Conservation (phyloP, 2,113 vertebrate genomes). For the Saiga tatarica region DNA sequence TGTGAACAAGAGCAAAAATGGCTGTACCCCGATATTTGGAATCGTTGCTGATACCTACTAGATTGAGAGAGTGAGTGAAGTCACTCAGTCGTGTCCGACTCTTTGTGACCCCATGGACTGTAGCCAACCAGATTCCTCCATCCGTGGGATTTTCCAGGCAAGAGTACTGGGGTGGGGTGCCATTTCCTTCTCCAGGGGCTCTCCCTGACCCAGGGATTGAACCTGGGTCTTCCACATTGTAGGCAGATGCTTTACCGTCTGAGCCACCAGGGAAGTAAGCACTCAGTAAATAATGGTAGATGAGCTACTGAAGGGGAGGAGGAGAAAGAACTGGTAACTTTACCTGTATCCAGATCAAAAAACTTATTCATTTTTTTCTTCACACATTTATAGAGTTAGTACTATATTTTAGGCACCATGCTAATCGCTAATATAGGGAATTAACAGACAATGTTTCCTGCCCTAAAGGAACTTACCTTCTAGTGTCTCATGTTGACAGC, state of each 20-base stretch:
- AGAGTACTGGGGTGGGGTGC: neutral
- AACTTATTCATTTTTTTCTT: neutral
- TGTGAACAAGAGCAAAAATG: neutral
- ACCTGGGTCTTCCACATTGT: neutral
- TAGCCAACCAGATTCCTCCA: neutral
- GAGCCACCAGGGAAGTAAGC: neutral
- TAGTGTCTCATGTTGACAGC: neutral
- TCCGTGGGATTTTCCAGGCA: neutral
- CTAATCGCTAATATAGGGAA: neutral
- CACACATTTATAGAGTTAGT: neutral
- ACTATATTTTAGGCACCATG: neutral
- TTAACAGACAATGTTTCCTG: neutral
- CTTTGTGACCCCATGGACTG: neutral
- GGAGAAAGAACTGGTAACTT: neutral
- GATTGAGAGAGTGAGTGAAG: neutral
- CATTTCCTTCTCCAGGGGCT: neutral
- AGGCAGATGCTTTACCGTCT: neutral
- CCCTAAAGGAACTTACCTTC: neutral
- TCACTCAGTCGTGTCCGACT: accelerated
- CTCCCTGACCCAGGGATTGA: neutral
- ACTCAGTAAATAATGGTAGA: neutral
- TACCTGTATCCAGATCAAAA: neutral
- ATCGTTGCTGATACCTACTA: neutral
- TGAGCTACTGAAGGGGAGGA: neutral
- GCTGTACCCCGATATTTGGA: neutral